Conservation (phyloP, 2,888 invertebrate genomes). For the Lottia scabra region DNA sequence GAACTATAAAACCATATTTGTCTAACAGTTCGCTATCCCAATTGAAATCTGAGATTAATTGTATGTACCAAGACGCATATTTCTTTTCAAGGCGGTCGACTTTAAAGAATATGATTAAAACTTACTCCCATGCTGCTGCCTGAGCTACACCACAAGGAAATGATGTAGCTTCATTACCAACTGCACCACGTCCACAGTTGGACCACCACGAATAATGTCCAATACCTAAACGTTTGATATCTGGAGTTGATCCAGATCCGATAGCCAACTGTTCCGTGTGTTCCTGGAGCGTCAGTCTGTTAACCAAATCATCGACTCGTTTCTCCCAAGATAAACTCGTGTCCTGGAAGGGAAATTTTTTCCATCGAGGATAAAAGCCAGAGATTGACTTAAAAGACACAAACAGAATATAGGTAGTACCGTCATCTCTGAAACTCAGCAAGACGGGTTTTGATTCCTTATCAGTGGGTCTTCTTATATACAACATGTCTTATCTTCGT, state of each 20-base stretch:
- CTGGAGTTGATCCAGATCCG: slow-evolving; percentile 13
- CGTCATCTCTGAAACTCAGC: neutral
- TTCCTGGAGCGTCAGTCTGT: slow-evolving; percentile 44
- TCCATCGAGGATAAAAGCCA: neutral
- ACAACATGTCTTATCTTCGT: too few species aligned
- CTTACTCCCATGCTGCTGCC: neutral
- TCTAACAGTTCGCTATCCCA: too few species aligned
- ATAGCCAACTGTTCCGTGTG: slow-evolving; percentile 31
- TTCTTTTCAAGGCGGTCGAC: too few species aligned
- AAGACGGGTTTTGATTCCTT: neutral
- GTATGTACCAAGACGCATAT: too few species aligned
- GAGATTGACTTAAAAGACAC: too few species aligned
- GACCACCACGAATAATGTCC: neutral
- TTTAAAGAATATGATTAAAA: neutral
- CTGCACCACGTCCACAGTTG: neutral
- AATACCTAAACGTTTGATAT: neutral
- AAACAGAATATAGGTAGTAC: neutral
- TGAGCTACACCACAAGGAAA: neutral
- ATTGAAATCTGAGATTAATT: too few species aligned
- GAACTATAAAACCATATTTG: too few species aligned
- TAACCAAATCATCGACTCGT: slow-evolving; percentile 46
- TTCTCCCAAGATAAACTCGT: slow-evolving; percentile 38
- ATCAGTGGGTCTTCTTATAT: too few species aligned
- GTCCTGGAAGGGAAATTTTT: slow-evolving; percentile 42
- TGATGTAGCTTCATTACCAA: neutral